A percentile compares a stretch with the other conserved stretches of the same genome.
Conservation (phyloP, 1,140 invertebrate species). For the Cecropterus lyciades region DNA sequence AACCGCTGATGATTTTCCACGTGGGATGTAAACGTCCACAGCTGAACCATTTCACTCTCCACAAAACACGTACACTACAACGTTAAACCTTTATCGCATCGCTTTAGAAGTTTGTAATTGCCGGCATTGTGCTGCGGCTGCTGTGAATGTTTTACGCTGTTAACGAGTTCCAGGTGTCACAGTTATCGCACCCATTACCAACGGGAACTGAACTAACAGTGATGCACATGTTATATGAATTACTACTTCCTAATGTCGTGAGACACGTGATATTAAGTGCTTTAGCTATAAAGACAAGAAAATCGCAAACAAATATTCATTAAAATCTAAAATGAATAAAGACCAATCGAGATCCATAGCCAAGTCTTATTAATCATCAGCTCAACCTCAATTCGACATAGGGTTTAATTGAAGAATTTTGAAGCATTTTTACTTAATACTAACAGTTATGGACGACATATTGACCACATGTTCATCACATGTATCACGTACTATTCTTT, state of each 20-base stretch:
- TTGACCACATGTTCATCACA: no score
- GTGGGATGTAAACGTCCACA: neutral
- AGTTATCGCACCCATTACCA: constrained; percentile 11
- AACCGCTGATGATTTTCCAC: neutral
- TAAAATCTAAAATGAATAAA: no score
- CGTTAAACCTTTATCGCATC: constrained; percentile 20
- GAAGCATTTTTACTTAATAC: no score
- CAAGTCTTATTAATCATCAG: no score
- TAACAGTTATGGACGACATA: no score
- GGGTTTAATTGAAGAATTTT: no score
- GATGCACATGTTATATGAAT: neutral
- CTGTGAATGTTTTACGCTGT: constrained; percentile 18
- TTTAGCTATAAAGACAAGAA: no score
- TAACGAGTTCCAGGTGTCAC: constrained; percentile 19
- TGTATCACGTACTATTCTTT: no score
- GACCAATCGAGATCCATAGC: no score
- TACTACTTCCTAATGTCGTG: neutral
- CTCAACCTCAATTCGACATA: no score
- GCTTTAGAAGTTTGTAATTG: constrained; percentile 28
- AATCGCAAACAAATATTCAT: no score
- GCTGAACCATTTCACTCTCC: neutral
- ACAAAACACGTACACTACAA: constrained; percentile 13
- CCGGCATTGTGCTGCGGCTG: constrained; percentile 24
- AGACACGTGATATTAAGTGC: no score
- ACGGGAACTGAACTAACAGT: neutral